Evolutionary conservation across 2,113 vertebrate genomes (phyloP).

Genomic region (Thomomys bottae): DNA sequence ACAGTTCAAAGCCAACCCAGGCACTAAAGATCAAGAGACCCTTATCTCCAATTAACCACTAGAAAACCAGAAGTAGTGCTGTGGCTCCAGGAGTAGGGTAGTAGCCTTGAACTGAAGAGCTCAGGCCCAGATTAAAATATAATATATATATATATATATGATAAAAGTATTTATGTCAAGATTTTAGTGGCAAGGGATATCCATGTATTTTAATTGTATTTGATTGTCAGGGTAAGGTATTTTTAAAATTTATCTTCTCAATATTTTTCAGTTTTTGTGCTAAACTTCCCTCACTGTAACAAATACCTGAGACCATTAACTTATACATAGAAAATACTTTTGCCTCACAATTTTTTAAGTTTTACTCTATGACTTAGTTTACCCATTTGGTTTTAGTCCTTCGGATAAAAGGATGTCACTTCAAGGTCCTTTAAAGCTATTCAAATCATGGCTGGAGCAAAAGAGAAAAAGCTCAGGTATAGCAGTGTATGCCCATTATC

Average conservation of each 20-base stretch:
- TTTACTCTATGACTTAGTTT: background rate
- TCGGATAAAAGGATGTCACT: background rate
- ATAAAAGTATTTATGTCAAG: background rate
- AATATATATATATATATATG: background rate
- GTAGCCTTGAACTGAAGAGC: too few species aligned
- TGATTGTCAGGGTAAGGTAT: too few species aligned
- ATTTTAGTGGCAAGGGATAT: background rate
- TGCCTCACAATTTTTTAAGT: background rate
- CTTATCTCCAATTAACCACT: too few species aligned
- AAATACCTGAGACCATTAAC: background rate
- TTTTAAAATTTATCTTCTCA: slow-evolving; percentile 42
- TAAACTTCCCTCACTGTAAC: background rate
- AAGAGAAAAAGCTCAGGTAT: background rate
- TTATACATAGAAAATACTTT: background rate
- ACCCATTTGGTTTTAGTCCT: background rate
- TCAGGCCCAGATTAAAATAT: too few species aligned
- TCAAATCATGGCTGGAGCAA: background rate
- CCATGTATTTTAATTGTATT: background rate
- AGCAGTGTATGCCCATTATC: too few species aligned
- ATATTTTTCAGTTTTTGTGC: background rate
- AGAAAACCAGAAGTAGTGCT: too few species aligned
- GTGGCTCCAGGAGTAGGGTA: too few species aligned
- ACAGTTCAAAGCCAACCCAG: too few species aligned
- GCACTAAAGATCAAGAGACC: too few species aligned
- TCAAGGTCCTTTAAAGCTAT: background rate